Evolutionary conservation across 1,140 invertebrate species (phyloP).

Genomic region (Caerostris extrusa): DNA sequence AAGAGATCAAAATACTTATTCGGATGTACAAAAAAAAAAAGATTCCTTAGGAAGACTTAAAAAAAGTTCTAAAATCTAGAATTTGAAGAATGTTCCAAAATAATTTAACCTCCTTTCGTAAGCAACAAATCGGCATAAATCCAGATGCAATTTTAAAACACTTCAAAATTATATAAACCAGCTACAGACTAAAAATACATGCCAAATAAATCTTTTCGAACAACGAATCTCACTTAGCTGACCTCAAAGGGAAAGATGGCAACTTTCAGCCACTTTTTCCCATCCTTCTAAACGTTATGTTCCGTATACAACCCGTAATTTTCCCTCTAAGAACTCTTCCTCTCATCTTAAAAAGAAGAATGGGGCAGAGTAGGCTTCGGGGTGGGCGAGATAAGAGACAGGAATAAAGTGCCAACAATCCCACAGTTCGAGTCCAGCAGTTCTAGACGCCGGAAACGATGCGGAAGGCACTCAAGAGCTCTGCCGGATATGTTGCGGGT

Average conservation of each 20-base stretch:
- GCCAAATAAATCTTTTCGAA: no score
- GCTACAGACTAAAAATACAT: no score
- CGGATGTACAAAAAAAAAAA: no score
- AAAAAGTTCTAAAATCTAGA: no score
- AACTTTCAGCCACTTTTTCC: background rate
- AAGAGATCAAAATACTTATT: no score
- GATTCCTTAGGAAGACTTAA: no score
- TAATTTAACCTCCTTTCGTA: no score
- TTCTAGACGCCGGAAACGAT: background rate
- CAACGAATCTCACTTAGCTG: no score
- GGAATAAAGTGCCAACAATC: slow-evolving; percentile 15
- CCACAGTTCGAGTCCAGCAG: background rate
- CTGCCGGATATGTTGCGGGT: slow-evolving; percentile 1
- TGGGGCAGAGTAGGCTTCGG: background rate
- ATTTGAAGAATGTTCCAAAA: no score
- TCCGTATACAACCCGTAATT: background rate
- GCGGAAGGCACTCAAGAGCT: slow-evolving; percentile 25
- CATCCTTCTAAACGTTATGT: background rate
- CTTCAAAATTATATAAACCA: no score
- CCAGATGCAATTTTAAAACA: no score
- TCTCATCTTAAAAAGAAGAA: background rate
- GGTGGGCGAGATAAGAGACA: background rate
- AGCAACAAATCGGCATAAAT: no score
- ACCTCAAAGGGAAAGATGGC: background rate
- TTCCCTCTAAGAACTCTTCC: background rate